Evolutionary conservation across 1,140 invertebrate species (phyloP), one percentile per base, ranked within the genome.

Genomic region (Drosophila carrolli): DNA sequence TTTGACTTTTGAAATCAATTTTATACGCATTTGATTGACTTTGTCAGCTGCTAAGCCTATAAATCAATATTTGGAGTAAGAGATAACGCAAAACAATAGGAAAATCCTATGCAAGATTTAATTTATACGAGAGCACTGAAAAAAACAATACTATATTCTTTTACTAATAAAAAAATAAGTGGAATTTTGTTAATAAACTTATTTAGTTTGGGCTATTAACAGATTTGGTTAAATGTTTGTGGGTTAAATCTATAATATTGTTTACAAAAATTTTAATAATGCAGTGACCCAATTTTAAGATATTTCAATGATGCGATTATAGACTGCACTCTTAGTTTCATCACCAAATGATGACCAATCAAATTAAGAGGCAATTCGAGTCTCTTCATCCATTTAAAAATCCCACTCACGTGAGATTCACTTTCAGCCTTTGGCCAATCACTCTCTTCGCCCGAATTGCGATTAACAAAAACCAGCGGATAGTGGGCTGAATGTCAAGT

Each of bases 401-500:
- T 19, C 4, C 54, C 54, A 58, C 14, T 62, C 37, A 59, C 54
- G 29, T 40, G 27, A 38, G 37, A 62, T 62, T 62, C 37, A 62
- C 37, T 62, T 62, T 62, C 59, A 13, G 23, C n/a, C n/a, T 29
- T 48, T 14, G n/a, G 7, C 23, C 23, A 8, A 27, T 27, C 29
- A 51, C 48, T 51, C 29, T 4, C 14, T 44, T 16, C 14, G 37
- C 0, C 29, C 13, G 4, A 40, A 51, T 14, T 16, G 9, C 7
- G 29, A 37, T 14, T 10, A 43, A 35, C 55, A n/a, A 62, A 58
- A 59, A 59, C 37, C 54, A 38, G 23, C 37, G 23, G 11, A 41
- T 27, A 19, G 11, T 61, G 61, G 56, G 29, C n/a, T 62, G 60
- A 66, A 50, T 66, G 60, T 67, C 44, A 66, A 66, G 60, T 50